Percentiles rank a stretch among this genome's conserved stretches.
phyloP scores from a whole-genome alignment of 2,888 invertebrate genomes.

The Herminia tarsipennalis region DNA sequence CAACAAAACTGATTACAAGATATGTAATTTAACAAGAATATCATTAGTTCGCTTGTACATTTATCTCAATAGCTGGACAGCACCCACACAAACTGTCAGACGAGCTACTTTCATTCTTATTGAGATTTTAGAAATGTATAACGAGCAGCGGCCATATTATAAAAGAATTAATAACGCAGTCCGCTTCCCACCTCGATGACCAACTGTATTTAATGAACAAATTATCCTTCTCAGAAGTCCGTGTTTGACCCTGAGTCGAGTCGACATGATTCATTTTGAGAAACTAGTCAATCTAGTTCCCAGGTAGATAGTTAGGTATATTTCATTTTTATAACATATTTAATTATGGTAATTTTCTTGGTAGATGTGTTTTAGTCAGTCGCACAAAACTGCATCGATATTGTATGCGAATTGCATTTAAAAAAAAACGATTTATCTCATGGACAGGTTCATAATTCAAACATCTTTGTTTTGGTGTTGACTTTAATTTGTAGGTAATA shows the following conservation, averaged over 20 bases:
- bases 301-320: constrained; percentile 36
- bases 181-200: constrained; percentile 45
- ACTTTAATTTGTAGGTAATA: no score
- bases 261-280: constrained; percentile 35
- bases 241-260: constrained; percentile 47
- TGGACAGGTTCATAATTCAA: constrained; percentile 1
- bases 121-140: constrained; percentile 16
- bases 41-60: not conserved
- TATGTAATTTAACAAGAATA: not conserved
- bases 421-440: no score
- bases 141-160: constrained; percentile 25
- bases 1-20: no score
- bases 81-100: not conserved
- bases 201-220: constrained; percentile 44
- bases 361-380: constrained; percentile 18
- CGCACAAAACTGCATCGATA: constrained; percentile 24
- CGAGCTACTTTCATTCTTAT: constrained; percentile 28
- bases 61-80: not conserved
- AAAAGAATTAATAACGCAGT: constrained; percentile 26
- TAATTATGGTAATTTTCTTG: constrained; percentile 20
- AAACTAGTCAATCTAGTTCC: constrained; percentile 43
- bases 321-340: constrained; percentile 13
- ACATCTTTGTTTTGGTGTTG: no score
- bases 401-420: no score
- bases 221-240: constrained; percentile 57